Evolutionary conservation across 2,797 vertebrate species (phyloP), one percentile per base, ranked within the genome.

Genomic region (Rallus crepitans): DNA sequence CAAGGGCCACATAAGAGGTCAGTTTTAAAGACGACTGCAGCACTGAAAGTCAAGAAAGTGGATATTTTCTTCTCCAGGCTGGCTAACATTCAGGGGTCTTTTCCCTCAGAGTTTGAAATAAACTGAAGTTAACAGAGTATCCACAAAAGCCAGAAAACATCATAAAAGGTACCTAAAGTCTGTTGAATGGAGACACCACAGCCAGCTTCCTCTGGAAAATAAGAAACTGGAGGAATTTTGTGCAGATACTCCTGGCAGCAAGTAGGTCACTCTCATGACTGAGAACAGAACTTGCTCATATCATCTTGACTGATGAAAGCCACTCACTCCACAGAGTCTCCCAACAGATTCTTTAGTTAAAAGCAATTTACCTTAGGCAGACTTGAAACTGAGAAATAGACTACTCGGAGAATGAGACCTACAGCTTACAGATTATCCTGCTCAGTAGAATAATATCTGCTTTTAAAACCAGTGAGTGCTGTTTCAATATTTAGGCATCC

Each of bases 341-440:
- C 61, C 75, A 52, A 24, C 0, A 7, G 70, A 40, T 73, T 79
- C 80, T 63, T 82, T n/a, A 94, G 83, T 35, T 82, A 82, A 93
- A 80, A 89, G 60, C 47, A 80, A 87, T 84, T 84, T 79, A 87
- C 75, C 81, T 63, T 13, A 92, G 86, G 77, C 92, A 76, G 63
- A 79, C 63, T 10, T 77, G 70, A 84, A 95, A 42, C 35, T 76
- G 88, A 84, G 88, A 86, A 89, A 94, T 52, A 66, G 63, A 76
- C 25, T 56, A 33, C 47, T 79, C 40, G 40, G 73, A 86, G 68
- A 89, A 78, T 7, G 28, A 79, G 66, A 84, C 35, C 78, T 60
- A 65, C 47, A 66, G 56, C 87, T 82, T 73, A 82, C 56, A 90
- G 65, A 84, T 73, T 50, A 87, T 55, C 37, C 63, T 87, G 52